Percentiles rank a stretch among this genome's conserved stretches.
Evolutionary conservation across 2,113 vertebrate genomes (phyloP).

Genomic region (Emydura subglobosa): DNA sequence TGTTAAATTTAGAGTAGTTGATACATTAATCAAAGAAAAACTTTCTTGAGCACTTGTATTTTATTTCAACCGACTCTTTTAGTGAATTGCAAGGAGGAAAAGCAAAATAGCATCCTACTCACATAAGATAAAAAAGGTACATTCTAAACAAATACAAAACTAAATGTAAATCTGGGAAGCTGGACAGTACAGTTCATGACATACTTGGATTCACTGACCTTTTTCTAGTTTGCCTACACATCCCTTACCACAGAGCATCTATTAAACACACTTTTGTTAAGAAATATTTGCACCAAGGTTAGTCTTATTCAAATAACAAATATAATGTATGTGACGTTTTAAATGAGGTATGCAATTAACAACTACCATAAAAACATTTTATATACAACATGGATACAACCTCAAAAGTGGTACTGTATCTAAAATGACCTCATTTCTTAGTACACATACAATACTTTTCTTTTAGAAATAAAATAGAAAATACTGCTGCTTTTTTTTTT

Average conservation of each 20-base stretch:
- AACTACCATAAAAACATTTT: conserved; percentile 56
- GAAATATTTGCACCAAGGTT: conserved; percentile 20
- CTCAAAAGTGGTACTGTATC: conserved; percentile 59
- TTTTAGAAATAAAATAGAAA: conserved; percentile 20
- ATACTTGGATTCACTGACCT: neutral
- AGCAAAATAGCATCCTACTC: neutral
- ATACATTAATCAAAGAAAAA: neutral
- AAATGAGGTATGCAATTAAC: conserved; percentile 52
- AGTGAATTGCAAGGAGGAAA: neutral
- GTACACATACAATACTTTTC: conserved; percentile 75
- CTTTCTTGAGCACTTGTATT: neutral
- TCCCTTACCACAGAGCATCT: neutral
- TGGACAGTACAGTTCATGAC: neutral
- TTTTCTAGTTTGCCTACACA: conserved; percentile 10
- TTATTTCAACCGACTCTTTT: neutral
- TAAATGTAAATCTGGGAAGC: neutral
- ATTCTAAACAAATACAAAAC: fast-evolving
- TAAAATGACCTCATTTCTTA: conserved; percentile 74
- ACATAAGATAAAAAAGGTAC: neutral
- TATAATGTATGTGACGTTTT: conserved; percentile 21
- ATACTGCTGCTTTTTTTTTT: conserved; percentile 4
- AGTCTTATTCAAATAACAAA: conserved; percentile 43
- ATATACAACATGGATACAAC: conserved; percentile 39
- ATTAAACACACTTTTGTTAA: neutral
- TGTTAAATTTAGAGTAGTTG: neutral